phyloP scores from a whole-genome alignment of 92 coral and sea anemone species.

The Desmophyllum pertusum region DNA sequence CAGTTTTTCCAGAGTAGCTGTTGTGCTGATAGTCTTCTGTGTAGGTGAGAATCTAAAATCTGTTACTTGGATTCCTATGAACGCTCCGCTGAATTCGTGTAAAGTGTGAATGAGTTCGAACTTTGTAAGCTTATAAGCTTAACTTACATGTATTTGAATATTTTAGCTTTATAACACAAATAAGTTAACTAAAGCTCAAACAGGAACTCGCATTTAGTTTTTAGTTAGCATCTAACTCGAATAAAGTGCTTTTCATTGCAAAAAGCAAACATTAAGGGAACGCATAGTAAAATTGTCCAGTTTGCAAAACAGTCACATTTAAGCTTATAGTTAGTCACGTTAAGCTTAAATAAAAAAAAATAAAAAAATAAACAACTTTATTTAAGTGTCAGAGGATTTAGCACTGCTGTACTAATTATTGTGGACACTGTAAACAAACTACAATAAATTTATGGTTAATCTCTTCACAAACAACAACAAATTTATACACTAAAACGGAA shows the following conservation, averaged over 20 bases:
- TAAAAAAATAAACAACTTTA: no score
- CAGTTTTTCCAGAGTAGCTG: neutral
- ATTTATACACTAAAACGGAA: neutral
- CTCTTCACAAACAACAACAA: neutral
- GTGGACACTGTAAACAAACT: no score
- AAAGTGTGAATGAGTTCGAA: neutral
- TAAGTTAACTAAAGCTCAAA: no score
- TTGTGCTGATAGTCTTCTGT: neutral
- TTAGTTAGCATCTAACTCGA: neutral
- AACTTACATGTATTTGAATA: no score
- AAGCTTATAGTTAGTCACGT: no score
- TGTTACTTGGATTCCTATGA: neutral
- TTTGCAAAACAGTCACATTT: no score
- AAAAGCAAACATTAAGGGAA: neutral
- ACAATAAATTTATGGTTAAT: no score
- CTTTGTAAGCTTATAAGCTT: no score
- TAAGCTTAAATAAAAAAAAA: no score
- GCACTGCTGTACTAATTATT: no score
- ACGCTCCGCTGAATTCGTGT: neutral
- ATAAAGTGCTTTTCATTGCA: neutral
- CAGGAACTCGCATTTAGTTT: neutral
- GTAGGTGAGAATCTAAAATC: neutral
- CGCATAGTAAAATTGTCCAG: neutral
- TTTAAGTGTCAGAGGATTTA: no score
- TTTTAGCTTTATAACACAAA: no score